Evolutionary conservation across 2,113 vertebrate species (phyloP), one percentile per base, ranked within the genome.

Genomic region (Dissostichus mawsoni): DNA sequence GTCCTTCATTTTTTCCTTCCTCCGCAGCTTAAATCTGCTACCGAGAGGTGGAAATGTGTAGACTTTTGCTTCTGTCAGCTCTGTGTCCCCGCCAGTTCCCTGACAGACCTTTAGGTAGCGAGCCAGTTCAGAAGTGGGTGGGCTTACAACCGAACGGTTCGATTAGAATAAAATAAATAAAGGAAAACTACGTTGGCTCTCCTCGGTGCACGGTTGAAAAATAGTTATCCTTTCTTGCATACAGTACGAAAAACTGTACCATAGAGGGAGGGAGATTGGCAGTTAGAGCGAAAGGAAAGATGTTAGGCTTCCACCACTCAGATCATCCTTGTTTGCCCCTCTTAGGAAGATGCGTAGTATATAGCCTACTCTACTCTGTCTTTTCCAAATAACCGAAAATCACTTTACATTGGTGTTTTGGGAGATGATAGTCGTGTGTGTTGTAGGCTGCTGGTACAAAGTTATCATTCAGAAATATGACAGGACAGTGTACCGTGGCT

Each of bases 1-100:
- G 76, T 99, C 97, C 95, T 97, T 98, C 98, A 98, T 98, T 41
- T 86, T 29, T 61, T 93, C 52, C 51, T 92, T 8, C 33, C 76
- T 72, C 13, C 45, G 74, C 57, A 8, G 58, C 52, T 59, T 52
- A 2, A 55, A 50, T 79, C 69, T 14, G 82, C 73, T 23, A 16
- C 56, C 62, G 51, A 66, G 48, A 55, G 92, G 92, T 85, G 94
- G 94, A 91, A 18, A 93, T 76, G 80, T 89, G 87, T 80, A 82
- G 89, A 89, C 69, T 89, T 95, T 56, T 50, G 86, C 78, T 51
- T 73, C 76, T 48, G 67, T 62, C 80, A 68, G 88, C 78, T 76
- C 82, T 56, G 47, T 58, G 78, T 81, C 74, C 66, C 78, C 76
- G 53, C 69, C 69, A 50, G 80, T 67, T 81, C 74, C 57, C 59